Conservation (phyloP, 2,113 vertebrate species). For the Hippocampus zosterae region DNA sequence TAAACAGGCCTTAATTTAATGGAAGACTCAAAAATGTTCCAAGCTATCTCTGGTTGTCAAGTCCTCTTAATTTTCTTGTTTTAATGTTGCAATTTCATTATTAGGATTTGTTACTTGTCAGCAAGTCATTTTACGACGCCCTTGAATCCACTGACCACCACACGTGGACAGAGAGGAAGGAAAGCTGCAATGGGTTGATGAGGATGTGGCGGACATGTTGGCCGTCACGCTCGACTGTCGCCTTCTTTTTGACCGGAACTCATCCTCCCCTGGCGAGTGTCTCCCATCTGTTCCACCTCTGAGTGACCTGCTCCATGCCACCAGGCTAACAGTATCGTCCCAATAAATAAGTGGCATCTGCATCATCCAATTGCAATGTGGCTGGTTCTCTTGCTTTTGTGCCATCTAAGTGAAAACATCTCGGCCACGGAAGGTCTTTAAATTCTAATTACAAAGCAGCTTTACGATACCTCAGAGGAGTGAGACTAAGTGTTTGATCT, state of each 20-base stretch:
- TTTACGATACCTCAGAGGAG: constrained; percentile 63
- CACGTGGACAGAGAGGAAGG: background rate
- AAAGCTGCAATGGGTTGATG: background rate
- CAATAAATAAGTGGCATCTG: background rate
- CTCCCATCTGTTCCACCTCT: constrained; percentile 63
- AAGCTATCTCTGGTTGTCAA: background rate
- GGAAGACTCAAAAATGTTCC: background rate
- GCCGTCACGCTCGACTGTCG: constrained; percentile 66
- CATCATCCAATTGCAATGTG: background rate
- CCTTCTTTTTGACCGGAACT: constrained; percentile 68
- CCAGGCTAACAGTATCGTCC: background rate
- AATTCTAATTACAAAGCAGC: constrained; percentile 66
- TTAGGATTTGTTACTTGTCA: background rate
- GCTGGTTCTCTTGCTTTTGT: constrained; percentile 7
- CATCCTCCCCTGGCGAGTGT: constrained; percentile 58
- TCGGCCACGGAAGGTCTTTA: constrained; percentile 56
- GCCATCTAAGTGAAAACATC: constrained; percentile 61
- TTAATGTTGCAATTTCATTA: background rate
- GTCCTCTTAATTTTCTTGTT: background rate
- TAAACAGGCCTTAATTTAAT: background rate
- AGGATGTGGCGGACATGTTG: constrained; percentile 60
- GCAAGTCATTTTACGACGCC: background rate
- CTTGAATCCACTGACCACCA: background rate
- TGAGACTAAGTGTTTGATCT: constrained; percentile 68
- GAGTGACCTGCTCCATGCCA: constrained; percentile 43